phyloP scores from a whole-genome alignment of 1,140 invertebrate genomes.

The Drosophila obscura region DNA sequence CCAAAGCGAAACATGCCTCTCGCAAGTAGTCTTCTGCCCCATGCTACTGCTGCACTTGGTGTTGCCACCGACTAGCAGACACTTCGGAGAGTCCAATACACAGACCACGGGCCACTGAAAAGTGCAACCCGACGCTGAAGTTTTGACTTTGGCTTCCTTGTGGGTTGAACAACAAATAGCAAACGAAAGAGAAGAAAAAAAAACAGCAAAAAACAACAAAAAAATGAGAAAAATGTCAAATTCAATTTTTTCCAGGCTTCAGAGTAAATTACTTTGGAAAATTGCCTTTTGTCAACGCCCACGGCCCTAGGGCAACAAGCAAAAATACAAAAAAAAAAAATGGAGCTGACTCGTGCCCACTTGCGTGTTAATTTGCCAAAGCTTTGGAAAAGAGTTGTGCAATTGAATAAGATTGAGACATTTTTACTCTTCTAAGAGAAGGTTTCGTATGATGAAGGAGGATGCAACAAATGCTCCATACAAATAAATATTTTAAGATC shows the following conservation, averaged over 20 bases:
- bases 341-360: constrained; percentile 38
- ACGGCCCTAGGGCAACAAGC: constrained; percentile 9
- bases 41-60: constrained; percentile 41
- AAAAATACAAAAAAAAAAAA: constrained; percentile 5
- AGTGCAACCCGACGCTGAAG: constrained; percentile 29
- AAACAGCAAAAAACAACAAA: not conserved
- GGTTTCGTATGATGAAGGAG: no score
- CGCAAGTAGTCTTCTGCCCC: constrained; percentile 58
- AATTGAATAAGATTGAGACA: constrained; percentile 10
- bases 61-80: constrained; percentile 28
- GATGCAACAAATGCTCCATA: no score
- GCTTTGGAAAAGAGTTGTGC: constrained; percentile 12
- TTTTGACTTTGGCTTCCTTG: constrained; percentile 56
- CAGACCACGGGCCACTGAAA: constrained; percentile 45
- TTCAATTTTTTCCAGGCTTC: constrained; percentile 71
- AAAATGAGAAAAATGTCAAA: constrained; percentile 64
- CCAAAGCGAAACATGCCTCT: constrained; percentile 13
- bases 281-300: constrained; percentile 69
- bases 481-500: no score
- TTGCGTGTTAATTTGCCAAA: constrained; percentile 64
- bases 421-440: not conserved
- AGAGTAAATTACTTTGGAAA: constrained; percentile 71
- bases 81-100: constrained; percentile 36
- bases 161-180: constrained; percentile 50
- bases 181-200: constrained; percentile 1